A percentile compares a stretch with the other conserved stretches of the same genome.
These are phyloP conservation scores for Pentamera pediparva DNA, from an alignment of 53 echinoderm and acorn worm species.

Conservation along the genomic window DNA sequence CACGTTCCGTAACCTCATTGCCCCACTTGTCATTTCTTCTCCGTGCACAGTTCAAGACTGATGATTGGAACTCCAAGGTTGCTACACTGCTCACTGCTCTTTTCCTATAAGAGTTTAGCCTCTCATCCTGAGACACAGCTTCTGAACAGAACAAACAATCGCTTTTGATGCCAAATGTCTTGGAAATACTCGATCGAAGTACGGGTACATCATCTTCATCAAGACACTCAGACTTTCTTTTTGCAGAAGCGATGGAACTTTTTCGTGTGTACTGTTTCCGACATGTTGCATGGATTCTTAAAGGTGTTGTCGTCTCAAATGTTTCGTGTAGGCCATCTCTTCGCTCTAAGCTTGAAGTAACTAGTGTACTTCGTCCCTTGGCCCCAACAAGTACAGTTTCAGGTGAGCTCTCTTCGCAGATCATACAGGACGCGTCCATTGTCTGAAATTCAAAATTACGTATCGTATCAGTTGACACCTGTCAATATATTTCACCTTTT, in stretches of 20 bases:
- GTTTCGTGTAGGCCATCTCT: too few relatives aligned
- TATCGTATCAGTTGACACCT: too few relatives aligned
- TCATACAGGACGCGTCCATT: too few relatives aligned
- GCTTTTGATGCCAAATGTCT: conserved; percentile 36
- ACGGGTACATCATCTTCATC: conserved; percentile 19
- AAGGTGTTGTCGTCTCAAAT: too few relatives aligned
- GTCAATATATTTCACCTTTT: too few relatives aligned
- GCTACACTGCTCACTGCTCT: conserved; percentile 26
- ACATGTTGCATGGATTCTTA: conserved; percentile 17
- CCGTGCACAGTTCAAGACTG: conserved; percentile 30
- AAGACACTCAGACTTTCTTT: conserved; percentile 36
- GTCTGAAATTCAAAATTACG: too few relatives aligned
- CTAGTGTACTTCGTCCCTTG: conserved; percentile 33
- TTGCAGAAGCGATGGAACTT: conserved; percentile 31
- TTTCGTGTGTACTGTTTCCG: conserved; percentile 21
- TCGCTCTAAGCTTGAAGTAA: conserved; percentile 31
- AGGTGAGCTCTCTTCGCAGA: too few relatives aligned
- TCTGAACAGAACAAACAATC: conserved; percentile 37
- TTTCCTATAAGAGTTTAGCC: not conserved
- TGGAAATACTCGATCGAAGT: conserved; percentile 32
- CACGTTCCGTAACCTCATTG: conserved; percentile 39
- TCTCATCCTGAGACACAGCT: conserved; percentile 1
- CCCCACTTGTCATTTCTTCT: conserved; percentile 50
- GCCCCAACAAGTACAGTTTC: too few relatives aligned
- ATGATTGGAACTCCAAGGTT: conserved; percentile 40